These are phyloP conservation scores for Trachelus tabidus DNA, from an alignment of 2,888 invertebrate genomes.

Conservation along the genomic window DNA sequence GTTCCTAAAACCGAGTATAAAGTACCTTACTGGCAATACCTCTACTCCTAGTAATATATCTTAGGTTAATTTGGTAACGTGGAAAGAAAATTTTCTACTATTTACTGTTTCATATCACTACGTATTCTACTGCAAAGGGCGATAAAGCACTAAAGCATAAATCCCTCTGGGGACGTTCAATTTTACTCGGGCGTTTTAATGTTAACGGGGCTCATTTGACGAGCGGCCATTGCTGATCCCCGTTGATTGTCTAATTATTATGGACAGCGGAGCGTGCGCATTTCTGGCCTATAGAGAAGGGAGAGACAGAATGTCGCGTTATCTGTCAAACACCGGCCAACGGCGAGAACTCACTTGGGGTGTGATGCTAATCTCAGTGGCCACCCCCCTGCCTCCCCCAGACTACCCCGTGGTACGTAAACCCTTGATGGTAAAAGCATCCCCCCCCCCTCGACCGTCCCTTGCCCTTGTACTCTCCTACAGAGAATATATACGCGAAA, in stretches of 20 bases:
- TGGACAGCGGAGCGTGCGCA: conserved; percentile 24
- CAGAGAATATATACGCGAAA: conserved; percentile 27
- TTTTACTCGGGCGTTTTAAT: conserved; percentile 34
- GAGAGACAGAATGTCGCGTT: conserved; percentile 8
- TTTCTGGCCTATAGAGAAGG: conserved; percentile 1
- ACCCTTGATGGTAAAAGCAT: background rate
- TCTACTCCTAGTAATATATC: too few species aligned
- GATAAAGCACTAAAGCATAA: conserved; percentile 31
- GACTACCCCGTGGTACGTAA: background rate
- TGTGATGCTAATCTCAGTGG: conserved; percentile 49
- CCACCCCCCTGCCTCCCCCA: conserved; percentile 10
- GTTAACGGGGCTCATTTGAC: conserved; percentile 23
- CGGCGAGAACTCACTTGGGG: conserved; percentile 28
- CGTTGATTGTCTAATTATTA: conserved; percentile 47
- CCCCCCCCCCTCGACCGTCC: background rate
- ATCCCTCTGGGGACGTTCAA: conserved; percentile 26
- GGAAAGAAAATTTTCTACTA: too few species aligned
- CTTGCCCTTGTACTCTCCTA: background rate
- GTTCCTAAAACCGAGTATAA: too few species aligned
- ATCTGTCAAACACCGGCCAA: conserved; percentile 25
- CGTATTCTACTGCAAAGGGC: too few species aligned
- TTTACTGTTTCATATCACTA: too few species aligned
- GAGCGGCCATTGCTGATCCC: conserved; percentile 31
- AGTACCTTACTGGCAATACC: too few species aligned
- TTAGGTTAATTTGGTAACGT: too few species aligned